Evolutionary conservation across 1,140 invertebrate species (phyloP).

Genomic region (Atta cephalotes): DNA sequence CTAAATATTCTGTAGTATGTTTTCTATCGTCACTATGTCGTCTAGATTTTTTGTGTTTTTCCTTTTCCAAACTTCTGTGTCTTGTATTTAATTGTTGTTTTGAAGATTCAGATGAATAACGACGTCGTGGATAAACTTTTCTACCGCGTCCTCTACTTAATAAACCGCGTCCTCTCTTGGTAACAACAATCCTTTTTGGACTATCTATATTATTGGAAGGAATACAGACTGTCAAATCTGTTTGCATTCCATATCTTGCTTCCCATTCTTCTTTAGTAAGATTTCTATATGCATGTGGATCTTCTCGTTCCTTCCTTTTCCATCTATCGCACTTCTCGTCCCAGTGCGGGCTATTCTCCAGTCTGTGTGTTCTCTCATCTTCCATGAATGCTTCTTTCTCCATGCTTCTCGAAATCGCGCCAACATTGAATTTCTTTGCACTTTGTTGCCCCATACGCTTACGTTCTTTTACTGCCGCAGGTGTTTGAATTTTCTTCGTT

Average conservation of each 20-base stretch:
- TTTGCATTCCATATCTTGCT: conserved; percentile 76
- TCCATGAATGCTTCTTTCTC: conserved; percentile 62
- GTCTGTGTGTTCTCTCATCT: not conserved
- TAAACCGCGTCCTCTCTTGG: not conserved
- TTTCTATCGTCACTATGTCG: conserved; percentile 48
- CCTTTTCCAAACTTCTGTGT: not conserved
- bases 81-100: not conserved
- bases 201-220: not conserved
- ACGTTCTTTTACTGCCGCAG: conserved; percentile 3
- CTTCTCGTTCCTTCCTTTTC: conserved; percentile 77
- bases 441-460: not conserved
- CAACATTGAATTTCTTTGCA: conserved; percentile 72
- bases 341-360: conserved; percentile 6
- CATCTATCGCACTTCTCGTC: conserved; percentile 68
- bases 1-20: not conserved
- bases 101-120: conserved; percentile 25
- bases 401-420: conserved; percentile 73
- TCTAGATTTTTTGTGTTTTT: conserved; percentile 24
- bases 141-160: not conserved
- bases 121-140: conserved; percentile 5
- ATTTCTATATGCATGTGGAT: conserved; percentile 81
- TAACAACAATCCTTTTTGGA: not conserved
- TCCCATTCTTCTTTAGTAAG: conserved; percentile 85
- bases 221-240: not conserved
- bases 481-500: conserved; percentile 51